Percentiles rank a stretch among this genome's conserved stretches.
These are phyloP conservation scores for Ceratosolen fusciceps DNA, from an alignment of 1,140 invertebrate genomes.

Conservation along the genomic window DNA sequence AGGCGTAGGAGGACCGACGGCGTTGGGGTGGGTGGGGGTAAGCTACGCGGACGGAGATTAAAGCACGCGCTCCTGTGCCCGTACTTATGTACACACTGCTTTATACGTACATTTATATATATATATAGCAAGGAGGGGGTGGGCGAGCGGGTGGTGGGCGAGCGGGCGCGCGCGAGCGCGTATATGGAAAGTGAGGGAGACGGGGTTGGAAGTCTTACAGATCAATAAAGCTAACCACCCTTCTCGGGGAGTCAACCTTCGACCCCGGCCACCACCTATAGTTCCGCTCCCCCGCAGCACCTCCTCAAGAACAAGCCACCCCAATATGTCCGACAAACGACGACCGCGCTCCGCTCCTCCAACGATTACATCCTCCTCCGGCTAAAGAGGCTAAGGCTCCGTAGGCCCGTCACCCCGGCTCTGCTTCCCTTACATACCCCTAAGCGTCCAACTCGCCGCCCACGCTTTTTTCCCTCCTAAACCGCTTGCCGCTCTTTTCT, in stretches of 20 bases:
- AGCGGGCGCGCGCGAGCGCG: conserved; percentile 20
- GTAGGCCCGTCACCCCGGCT: too few species aligned
- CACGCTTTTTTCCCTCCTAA: conserved; percentile 34
- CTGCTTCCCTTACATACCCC: conserved; percentile 23
- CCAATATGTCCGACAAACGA: conserved; percentile 71
- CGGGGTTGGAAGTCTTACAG: conserved; percentile 68
- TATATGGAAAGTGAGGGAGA: conserved; percentile 34
- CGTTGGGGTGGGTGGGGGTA: conserved; percentile 26
- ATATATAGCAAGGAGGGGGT: too few species aligned
- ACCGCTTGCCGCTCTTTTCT: conserved; percentile 43
- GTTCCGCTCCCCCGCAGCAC: conserved; percentile 52
- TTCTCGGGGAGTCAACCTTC: conserved; percentile 57
- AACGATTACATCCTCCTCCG: conserved; percentile 67
- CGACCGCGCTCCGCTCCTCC: conserved; percentile 59
- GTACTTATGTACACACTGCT: too few species aligned
- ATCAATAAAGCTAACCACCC: conserved; percentile 73
- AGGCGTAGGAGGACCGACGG: conserved; percentile 29
- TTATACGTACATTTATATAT: too few species aligned
- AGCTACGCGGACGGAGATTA: not conserved
- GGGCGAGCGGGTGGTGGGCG: conserved; percentile 19
- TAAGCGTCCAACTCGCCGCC: conserved; percentile 26
- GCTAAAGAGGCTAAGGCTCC: conserved; percentile 21
- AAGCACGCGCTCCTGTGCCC: too few species aligned
- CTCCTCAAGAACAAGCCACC: conserved; percentile 70
- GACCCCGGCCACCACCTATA: conserved; percentile 41